Percentiles rank a stretch among this genome's conserved stretches.
Evolutionary conservation across 2,797 vertebrate genomes (phyloP).

Genomic region (Malurus splendens): DNA sequence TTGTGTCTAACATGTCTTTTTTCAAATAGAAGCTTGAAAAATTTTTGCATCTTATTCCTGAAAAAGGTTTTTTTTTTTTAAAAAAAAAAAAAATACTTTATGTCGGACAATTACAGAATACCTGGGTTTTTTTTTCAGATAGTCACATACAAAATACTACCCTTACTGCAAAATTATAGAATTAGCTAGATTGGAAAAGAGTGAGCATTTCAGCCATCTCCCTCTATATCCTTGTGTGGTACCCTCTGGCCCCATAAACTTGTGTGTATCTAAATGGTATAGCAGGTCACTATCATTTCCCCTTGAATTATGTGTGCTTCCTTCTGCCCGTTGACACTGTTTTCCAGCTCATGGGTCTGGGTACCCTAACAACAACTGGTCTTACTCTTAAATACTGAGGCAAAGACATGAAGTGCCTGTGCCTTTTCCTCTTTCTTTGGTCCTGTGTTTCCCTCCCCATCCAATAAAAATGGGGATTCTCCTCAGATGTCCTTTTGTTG

Average conservation of each 20-base stretch:
- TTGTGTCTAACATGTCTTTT: neutral
- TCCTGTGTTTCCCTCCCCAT: neutral
- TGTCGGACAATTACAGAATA: neutral
- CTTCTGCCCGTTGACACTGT: neutral
- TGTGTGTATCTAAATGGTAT: neutral
- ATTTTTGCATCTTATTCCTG: neutral
- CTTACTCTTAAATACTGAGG: neutral
- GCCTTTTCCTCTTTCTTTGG: neutral
- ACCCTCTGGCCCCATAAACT: neutral
- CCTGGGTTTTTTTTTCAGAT: neutral
- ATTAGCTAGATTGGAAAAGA: neutral
- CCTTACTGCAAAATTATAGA: neutral
- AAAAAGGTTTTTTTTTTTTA: rapidly evolving
- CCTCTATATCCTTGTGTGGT: neutral
- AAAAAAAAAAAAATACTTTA: neutral
- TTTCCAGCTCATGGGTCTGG: neutral
- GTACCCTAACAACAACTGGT: neutral
- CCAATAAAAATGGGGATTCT: neutral
- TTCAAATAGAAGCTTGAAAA: neutral
- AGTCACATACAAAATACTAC: neutral
- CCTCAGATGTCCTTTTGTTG: neutral
- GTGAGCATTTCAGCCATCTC: neutral
- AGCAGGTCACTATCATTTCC: rapidly evolving
- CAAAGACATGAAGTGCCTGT: neutral
- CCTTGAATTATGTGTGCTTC: neutral